Percentiles rank a stretch among this genome's conserved stretches.
Conservation (phyloP, 30 jellyfish, hydroid and myxozoan genomes). For the Kudoa iwatai region DNA sequence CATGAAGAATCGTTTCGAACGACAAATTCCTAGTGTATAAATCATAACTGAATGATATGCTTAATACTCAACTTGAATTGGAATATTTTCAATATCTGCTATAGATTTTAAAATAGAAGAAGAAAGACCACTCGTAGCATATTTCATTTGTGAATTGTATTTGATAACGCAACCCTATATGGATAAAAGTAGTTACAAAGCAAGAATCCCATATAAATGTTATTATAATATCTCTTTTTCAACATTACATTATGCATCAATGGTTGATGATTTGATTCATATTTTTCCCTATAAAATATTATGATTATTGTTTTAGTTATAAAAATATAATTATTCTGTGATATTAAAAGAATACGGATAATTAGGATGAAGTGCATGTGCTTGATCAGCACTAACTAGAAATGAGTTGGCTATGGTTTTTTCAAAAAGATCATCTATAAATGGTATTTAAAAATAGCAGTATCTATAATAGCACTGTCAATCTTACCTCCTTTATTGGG, state of each 20-base stretch:
- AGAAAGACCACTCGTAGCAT: conserved; percentile 52
- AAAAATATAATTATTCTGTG: neutral
- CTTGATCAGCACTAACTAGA: conserved; percentile 74
- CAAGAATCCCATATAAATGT: neutral
- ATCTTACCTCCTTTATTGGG: too few relatives aligned
- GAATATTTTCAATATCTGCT: conserved; percentile 15
- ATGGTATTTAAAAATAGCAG: conserved; percentile 3
- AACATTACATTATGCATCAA: conserved; percentile 7
- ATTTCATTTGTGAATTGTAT: conserved; percentile 16
- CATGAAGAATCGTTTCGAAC: conserved; percentile 62
- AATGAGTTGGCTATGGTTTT: conserved; percentile 23
- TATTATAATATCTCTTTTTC: neutral
- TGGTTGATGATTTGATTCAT: conserved; percentile 35
- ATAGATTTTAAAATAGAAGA: conserved; percentile 18
- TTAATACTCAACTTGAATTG: too few relatives aligned
- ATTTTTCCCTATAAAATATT: conserved; percentile 9
- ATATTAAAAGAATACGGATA: conserved; percentile 7
- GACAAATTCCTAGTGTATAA: conserved; percentile 19
- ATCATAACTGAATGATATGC: too few relatives aligned
- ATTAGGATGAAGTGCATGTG: conserved; percentile 78
- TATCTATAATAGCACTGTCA: neutral
- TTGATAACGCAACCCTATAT: conserved; percentile 11
- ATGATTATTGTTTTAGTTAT: neutral
- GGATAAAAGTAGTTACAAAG: neutral
- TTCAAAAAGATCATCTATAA: conserved; percentile 6